Base-by-base conservation (phyloP, 2,888 invertebrate species). In the Tolmerus cingulatus region DNA sequence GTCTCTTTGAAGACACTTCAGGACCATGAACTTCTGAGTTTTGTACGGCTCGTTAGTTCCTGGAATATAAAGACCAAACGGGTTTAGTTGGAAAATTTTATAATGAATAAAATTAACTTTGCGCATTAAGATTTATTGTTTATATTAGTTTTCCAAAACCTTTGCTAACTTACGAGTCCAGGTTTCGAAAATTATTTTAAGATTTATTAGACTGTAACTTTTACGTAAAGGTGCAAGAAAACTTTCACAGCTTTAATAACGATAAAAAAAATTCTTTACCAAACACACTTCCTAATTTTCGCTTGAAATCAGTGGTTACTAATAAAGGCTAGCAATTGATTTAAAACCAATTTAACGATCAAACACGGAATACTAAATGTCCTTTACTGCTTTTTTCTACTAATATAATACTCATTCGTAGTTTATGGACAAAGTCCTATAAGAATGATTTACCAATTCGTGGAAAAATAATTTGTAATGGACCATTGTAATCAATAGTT, bases 51-150 rank as follows among this genome's bases (percentile, higher is more conserved):
- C 85, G 85, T 85, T 85, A 74, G 85, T 85, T 85, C 19, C n/a
- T 19, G 82, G 82, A 37, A 23, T 30, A 82, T 82, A 57, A 82
- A 55, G 40, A 82, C 82, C 82, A 37, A 82, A 66, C 55, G 57
- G 37, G 27, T 23, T 82, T 82, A 37, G n/a, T 57, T 82, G 37
- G 82, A 19, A 82, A 82, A 82, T 82, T 82, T 82, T 57, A 55
- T 57, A 82, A 55, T 57, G 66, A 82, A 82, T 82, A 57, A 82
- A 82, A 57, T 82, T 82, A 82, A 82, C 82, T 82, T 82, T 82
- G 82, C 19, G 55, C 37, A 51, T 66, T 37, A 82, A 66, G 23
- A 82, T 82, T 82, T 79, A 55, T 79, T 82, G 66, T 82, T 66
- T 57, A 34, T 37, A 34, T 82, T 66, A 82, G 37, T 66, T 57